Evolutionary conservation across 2,888 invertebrate species (phyloP).

Genomic region (Aphodius granarius): DNA sequence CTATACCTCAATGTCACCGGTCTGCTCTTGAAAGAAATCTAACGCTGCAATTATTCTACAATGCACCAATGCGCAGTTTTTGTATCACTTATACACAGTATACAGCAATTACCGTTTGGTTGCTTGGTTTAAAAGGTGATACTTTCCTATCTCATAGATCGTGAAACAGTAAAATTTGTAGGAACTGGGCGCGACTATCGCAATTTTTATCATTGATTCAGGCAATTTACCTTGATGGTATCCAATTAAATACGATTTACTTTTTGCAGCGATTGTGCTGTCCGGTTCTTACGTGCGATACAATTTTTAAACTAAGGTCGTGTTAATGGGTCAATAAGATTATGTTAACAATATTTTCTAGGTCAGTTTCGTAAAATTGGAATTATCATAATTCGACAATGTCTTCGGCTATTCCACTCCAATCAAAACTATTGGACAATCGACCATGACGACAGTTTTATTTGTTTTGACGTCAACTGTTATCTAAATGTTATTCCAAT

Average conservation of each 20-base stretch:
- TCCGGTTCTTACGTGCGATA: too few relatives aligned
- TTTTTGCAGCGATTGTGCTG: not conserved
- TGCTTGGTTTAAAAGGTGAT: not conserved
- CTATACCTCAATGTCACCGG: conserved; percentile 9
- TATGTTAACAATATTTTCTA: conserved; percentile 8
- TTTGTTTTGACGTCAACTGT: not conserved
- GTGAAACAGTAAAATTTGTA: not conserved
- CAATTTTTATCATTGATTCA: not conserved
- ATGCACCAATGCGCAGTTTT: not conserved
- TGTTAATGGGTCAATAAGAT: conserved; percentile 20
- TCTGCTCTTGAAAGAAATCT: conserved; percentile 10
- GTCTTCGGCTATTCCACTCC: not conserved
- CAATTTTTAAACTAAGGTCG: conserved; percentile 1
- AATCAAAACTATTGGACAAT: not conserved
- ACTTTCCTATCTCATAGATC: not conserved
- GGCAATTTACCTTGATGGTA: conserved; percentile 15
- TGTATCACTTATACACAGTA: not conserved
- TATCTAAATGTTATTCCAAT: not conserved
- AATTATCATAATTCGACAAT: not conserved
- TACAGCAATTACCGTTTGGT: not conserved
- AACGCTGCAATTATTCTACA: conserved; percentile 4
- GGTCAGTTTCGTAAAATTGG: conserved; percentile 7
- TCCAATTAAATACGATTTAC: conserved; percentile 12
- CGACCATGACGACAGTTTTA: not conserved
- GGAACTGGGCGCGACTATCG: not conserved